Conservation (phyloP, 2,113 vertebrate species). For the Pseudonaja textilis region DNA sequence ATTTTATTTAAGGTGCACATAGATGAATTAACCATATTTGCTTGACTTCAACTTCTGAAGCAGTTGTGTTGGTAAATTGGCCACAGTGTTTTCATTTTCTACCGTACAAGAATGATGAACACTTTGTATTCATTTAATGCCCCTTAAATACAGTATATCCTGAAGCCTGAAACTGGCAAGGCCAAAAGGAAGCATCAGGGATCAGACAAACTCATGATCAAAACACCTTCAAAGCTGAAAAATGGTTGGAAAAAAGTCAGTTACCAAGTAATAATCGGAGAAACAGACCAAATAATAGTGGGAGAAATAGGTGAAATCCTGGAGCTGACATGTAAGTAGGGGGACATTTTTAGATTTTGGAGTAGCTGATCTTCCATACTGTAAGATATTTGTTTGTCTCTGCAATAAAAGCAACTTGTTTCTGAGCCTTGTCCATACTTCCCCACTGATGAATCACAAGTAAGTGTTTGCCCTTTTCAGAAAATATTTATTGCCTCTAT, state of each 20-base stretch:
- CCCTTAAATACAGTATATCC: neutral
- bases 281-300: neutral
- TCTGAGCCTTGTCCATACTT: neutral
- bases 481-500: neutral
- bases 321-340: neutral
- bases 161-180: neutral
- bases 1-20: neutral
- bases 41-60: neutral
- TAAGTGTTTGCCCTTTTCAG: neutral
- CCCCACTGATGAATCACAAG: neutral
- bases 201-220: neutral
- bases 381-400: neutral
- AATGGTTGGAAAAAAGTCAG: neutral
- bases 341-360: neutral
- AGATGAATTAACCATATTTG: neutral
- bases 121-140: neutral
- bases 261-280: neutral
- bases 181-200: neutral
- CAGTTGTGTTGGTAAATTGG: neutral
- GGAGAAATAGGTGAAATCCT: neutral
- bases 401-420: neutral
- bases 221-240: neutral
- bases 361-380: neutral
- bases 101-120: neutral
- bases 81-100: neutral